Evolutionary conservation across 2,797 vertebrate species (phyloP).

Genomic region (Numenius phaeopus): DNA sequence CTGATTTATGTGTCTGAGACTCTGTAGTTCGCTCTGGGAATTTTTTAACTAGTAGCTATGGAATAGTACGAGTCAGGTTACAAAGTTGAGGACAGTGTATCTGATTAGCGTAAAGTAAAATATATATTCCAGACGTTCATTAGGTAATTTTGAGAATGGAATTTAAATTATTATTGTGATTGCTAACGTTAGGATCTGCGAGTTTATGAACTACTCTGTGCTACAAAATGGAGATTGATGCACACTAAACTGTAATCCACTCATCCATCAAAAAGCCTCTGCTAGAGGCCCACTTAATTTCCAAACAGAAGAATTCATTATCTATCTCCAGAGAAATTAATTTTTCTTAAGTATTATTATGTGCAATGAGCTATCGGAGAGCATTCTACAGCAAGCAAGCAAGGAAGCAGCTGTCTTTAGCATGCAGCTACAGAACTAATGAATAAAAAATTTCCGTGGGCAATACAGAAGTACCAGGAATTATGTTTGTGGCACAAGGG

Average conservation of each 20-base stretch:
- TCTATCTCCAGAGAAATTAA: neutral
- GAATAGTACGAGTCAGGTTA: neutral
- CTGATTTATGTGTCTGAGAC: neutral
- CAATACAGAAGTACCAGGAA: neutral
- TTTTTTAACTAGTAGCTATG: neutral
- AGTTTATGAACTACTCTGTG: neutral
- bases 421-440: neutral
- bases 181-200: neutral
- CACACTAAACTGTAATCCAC: neutral
- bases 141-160: neutral
- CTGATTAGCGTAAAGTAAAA: neutral
- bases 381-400: neutral
- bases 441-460: neutral
- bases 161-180: conserved; percentile 18
- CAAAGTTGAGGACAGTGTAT: neutral
- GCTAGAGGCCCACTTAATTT: conserved; percentile 17
- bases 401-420: neutral
- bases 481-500: neutral
- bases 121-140: neutral
- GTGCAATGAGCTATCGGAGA: neutral
- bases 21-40: neutral
- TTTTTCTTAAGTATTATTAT: neutral
- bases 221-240: neutral
- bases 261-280: conserved; percentile 25
- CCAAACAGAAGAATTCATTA: conserved; percentile 37